Base-by-base conservation (phyloP, 2,113 vertebrate genomes). In the Gopherus evgoodei region DNA sequence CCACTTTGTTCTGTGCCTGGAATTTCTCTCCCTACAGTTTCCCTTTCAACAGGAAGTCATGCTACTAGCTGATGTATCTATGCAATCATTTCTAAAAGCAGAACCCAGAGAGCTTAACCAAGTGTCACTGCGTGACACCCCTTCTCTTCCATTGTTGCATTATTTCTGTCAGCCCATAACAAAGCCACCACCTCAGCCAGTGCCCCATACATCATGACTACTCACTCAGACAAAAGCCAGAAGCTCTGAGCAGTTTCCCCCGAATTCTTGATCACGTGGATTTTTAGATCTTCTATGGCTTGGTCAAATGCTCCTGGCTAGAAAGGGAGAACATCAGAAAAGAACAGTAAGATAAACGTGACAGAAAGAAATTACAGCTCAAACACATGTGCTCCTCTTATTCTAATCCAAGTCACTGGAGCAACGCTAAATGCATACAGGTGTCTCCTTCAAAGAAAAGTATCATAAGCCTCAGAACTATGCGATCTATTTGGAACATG, bases 151-250 rank as follows among this genome's bases (percentile, higher is more conserved):
- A 47, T 47, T 22, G 42, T 24, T 44, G 24, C 24, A n/a, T 88
- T 88, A 62, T 89, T 44, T 52, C 72, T 49, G 52, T 27, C 59
- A 76, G 6, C 14, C 4, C 19, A 29, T 47, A 75, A 17, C 24
- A 25, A 31, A 31, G 31, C 35, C n/a, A 83, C 29, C 81, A 53
- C 53, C 44, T 31, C 57, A 83, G 57, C 44, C 65, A 56, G 76
- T 52, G 59, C 1, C 8, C 49, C 69, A 78, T 11, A 8, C 6
- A 9, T 10, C 31, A 84, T 21, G 79, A 49, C 17, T 96, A 98
- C 98, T 98, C 89, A 99, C 98, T 99, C 98, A 80, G 98, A 97
- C 97, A 99, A 93, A 84, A 99, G 98, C 98, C 98, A 99, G 89
- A 97, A 92, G 81, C 98, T 95, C 86, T 94, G 96, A 91, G 98